Percentiles rank a stretch among this genome's conserved stretches.
Evolutionary conservation across 1,140 invertebrate genomes (phyloP).

Genomic region (Gryllus bimaculatus): DNA sequence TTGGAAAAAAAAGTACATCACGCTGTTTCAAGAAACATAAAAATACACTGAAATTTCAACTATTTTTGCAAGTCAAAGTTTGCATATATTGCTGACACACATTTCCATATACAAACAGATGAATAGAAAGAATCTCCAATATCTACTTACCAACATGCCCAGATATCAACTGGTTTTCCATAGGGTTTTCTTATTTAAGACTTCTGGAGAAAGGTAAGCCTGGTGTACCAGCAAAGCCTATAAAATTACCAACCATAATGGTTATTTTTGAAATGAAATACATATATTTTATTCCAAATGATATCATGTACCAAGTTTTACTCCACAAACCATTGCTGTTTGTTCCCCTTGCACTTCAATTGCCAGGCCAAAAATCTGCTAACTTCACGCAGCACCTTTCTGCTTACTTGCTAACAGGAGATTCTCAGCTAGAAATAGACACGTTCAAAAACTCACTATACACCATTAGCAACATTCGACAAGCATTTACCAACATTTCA

Average conservation of each 20-base stretch:
- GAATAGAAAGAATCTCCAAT: background rate
- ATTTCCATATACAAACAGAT: background rate
- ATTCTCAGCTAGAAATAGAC: constrained; percentile 79
- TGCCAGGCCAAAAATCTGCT: constrained; percentile 96
- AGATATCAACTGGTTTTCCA: constrained; percentile 99
- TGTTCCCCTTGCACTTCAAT: constrained; percentile 99
- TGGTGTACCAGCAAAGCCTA: constrained; percentile 96
- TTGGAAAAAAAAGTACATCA: no score
- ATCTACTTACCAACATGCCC: constrained; percentile 83
- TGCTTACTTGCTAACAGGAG: constrained; percentile 96
- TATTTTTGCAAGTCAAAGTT: no score
- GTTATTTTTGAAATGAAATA: background rate
- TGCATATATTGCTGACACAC: no score
- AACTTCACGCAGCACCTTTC: constrained; percentile 99
- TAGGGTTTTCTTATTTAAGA: constrained; percentile 99
- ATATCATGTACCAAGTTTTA: background rate
- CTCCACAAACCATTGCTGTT: constrained; percentile 98
- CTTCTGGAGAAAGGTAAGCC: constrained; percentile 98
- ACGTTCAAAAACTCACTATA: background rate
- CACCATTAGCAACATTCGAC: no score
- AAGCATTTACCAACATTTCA: no score
- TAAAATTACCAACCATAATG: constrained; percentile 19
- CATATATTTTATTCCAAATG: background rate
- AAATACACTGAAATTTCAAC: no score
- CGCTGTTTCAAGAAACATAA: no score